Conservation (phyloP, 2,797 vertebrate genomes). For the Peromyscus melanophrys region DNA sequence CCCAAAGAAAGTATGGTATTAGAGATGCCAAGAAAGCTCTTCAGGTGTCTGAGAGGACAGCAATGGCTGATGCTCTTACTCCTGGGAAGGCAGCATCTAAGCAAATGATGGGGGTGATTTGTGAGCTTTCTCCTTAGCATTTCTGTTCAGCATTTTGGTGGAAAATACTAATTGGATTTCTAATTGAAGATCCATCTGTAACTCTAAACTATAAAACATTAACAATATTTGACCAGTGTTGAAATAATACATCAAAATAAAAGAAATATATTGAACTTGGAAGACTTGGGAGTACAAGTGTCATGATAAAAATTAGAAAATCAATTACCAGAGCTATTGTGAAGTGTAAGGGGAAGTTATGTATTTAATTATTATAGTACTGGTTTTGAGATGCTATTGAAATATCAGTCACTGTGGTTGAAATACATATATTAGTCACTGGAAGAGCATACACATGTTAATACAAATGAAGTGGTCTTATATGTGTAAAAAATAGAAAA, state of each 20-base stretch:
- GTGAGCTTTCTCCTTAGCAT: background rate
- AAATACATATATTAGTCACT: background rate
- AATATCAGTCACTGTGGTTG: background rate
- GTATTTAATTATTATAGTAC: conserved; percentile 1
- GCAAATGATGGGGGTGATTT: too few relatives aligned
- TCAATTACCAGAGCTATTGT: background rate
- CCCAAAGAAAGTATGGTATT: too few relatives aligned
- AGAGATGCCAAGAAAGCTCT: background rate
- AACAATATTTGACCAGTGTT: background rate
- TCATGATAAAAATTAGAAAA: background rate
- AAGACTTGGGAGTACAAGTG: background rate
- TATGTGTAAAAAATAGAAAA: conserved; percentile 20
- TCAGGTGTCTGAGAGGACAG: background rate
- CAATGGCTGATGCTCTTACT: background rate
- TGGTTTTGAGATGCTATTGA: conserved; percentile 47
- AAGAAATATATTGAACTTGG: conserved; percentile 22
- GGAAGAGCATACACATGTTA: conserved; percentile 16
- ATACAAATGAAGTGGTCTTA: background rate
- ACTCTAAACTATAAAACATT: background rate
- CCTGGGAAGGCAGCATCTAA: background rate
- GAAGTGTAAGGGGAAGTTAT: background rate
- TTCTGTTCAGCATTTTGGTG: background rate
- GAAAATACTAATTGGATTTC: background rate
- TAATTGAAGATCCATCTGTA: background rate
- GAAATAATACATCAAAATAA: conserved; percentile 8